Base-by-base conservation (phyloP, 2,113 vertebrate genomes). In the Phyllostomus discolor region DNA sequence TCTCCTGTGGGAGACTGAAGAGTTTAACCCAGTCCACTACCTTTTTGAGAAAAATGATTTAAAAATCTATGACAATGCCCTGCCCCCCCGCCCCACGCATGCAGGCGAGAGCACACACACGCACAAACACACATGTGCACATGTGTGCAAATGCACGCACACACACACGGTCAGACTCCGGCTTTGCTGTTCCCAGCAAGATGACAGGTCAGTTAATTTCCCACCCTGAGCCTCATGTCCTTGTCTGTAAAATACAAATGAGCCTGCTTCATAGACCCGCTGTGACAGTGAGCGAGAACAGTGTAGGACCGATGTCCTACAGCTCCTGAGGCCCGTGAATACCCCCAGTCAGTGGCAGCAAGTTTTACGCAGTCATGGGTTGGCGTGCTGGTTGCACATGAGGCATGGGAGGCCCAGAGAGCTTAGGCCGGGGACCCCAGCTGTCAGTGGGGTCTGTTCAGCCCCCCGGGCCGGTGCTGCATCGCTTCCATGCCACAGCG, bases 341-440 rank as follows among this genome's bases (percentile, higher is more conserved):
- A 2, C 54, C 62, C n/a, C 48, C 5, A 0, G 0, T 31, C 26
- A 4, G 2, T 9, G 33, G 66, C 57, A 66, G 35, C 3, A 17
- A 2, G 31, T 52, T 75, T 35, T 35, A 73, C 7, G 22, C 38
- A 38, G 28, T 62, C 26, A 33, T 70, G 26, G 79, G 7, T 76
- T 80, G 11, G 50, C 35, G 43, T 20, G 38, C 84, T 22, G 8
- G 2, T 4, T 43, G 80, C 50, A 52, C 38, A 1, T 26, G 4
- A 52, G 52, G 67, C 48, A 1, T 41, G 8, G 19, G n/a, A 91
- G 62, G 14, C 38, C 4, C 57, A 41, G 66, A 59, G 76, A 90
- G 54, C 57, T n/a, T 15, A 0, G 41, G 10, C 24, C 4, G 1
- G 46, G 38, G 20, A 41, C 33, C 81, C 10, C 48, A 41, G 59